These are phyloP conservation scores for Barnardius zonarius DNA, from an alignment of 2,113 vertebrate genomes.

Conservation along the genomic window DNA sequence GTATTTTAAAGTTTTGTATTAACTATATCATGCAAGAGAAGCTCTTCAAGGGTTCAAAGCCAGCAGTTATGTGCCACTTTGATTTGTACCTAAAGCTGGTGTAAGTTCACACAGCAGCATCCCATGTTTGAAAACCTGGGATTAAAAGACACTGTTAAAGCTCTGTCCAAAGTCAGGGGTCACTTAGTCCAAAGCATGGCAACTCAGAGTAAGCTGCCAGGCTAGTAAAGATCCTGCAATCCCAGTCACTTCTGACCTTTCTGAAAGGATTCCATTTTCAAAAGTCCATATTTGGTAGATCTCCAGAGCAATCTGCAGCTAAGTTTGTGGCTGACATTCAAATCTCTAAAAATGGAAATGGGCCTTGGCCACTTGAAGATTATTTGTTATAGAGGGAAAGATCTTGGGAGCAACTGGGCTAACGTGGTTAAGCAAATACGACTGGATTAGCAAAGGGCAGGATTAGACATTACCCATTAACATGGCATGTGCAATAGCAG, in stretches of 20 bases:
- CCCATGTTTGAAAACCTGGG: not conserved
- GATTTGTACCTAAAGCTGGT: not conserved
- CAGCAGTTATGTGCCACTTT: not conserved
- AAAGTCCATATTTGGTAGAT: constrained; percentile 46
- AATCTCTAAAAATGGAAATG: constrained; percentile 40
- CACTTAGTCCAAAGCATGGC: not conserved
- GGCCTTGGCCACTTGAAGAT: not conserved
- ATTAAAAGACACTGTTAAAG: not conserved
- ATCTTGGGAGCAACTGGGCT: not conserved
- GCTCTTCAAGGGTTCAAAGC: not conserved
- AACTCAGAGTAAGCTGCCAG: not conserved
- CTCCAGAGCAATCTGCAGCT: not conserved
- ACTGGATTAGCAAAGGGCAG: not conserved
- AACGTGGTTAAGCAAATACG: not conserved
- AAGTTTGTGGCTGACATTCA: not conserved
- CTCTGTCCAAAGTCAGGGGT: not conserved
- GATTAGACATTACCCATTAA: not conserved
- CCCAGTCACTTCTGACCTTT: constrained; percentile 8
- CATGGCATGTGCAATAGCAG: not conserved
- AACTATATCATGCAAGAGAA: not conserved
- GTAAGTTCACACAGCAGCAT: not conserved
- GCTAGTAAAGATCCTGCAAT: not conserved
- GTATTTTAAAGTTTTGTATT: not conserved
- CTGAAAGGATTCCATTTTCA: not conserved
- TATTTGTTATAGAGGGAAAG: not conserved